phyloP scores from a whole-genome alignment of 2,797 vertebrate genomes.

The Cygnus olor region DNA sequence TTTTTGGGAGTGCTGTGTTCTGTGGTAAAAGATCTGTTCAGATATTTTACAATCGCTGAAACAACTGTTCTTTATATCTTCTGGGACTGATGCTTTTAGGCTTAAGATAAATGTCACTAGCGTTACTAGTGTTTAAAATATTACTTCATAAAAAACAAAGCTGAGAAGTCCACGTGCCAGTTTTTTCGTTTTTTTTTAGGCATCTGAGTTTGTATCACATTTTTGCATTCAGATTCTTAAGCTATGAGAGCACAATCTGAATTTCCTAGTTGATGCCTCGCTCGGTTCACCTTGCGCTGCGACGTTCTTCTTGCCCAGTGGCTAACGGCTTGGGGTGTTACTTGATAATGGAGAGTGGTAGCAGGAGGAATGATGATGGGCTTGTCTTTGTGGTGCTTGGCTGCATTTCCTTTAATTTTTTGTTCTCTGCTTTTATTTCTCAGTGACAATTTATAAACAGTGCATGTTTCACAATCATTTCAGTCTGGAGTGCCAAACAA shows the following conservation, averaged over 20 bases:
- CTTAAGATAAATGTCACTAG: background rate
- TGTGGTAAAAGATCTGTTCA: background rate
- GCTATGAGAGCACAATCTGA: background rate
- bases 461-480: constrained; percentile 61
- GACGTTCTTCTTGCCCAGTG: background rate
- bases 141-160: background rate
- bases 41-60: background rate
- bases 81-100: background rate
- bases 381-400: constrained; percentile 48
- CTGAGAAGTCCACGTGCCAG: background rate
- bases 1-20: background rate
- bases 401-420: constrained; percentile 48
- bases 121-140: background rate
- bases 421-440: constrained; percentile 64
- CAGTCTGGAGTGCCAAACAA: constrained; percentile 58
- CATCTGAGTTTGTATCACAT: background rate
- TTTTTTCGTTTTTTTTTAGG: background rate
- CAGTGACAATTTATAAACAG: constrained; percentile 64
- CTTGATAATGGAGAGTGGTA: background rate
- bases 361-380: constrained; percentile 21
- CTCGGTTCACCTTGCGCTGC: background rate
- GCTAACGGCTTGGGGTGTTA: background rate
- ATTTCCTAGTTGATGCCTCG: fast-evolving
- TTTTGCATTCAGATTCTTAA: background rate
- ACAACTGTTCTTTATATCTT: background rate